phyloP scores from a whole-genome alignment of 2,113 vertebrate species.

The Poecilia latipinna region DNA sequence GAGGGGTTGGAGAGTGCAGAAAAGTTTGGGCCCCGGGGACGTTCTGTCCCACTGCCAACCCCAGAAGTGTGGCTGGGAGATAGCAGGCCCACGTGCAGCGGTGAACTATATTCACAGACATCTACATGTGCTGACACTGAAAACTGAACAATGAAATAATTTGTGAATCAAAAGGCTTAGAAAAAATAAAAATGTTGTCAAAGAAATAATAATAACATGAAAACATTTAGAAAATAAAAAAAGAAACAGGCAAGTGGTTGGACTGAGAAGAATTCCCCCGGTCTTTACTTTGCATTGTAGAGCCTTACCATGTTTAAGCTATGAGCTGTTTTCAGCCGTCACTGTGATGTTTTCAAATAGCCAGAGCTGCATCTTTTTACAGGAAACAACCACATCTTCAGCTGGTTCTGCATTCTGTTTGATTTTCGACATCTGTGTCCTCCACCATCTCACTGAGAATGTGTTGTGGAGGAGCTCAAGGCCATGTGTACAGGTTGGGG shows the following conservation, averaged over 20 bases:
- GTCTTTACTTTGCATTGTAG: too few relatives aligned
- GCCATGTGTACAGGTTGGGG: constrained; percentile 73
- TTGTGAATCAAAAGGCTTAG: background rate
- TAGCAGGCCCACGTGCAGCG: constrained; percentile 71
- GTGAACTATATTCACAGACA: constrained; percentile 48
- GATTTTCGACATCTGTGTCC: constrained; percentile 55
- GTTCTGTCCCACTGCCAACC: constrained; percentile 75
- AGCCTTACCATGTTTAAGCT: too few relatives aligned
- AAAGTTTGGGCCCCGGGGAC: constrained; percentile 76
- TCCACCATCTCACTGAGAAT: constrained; percentile 70
- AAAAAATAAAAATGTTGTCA: background rate
- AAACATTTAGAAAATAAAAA: background rate
- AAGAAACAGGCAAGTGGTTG: too few relatives aligned
- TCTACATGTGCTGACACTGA: constrained; percentile 28
- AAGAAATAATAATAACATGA: background rate
- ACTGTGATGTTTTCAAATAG: background rate
- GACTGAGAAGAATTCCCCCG: too few relatives aligned
- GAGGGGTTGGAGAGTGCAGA: constrained; percentile 53
- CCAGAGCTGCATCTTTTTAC: constrained; percentile 18
- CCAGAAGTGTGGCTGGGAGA: constrained; percentile 79
- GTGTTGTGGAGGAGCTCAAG: constrained; percentile 69
- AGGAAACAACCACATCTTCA: constrained; percentile 42
- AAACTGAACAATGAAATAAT: constrained; percentile 15
- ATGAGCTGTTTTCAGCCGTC: too few relatives aligned
- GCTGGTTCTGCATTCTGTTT: constrained; percentile 60